A percentile compares a stretch with the other conserved stretches of the same genome.
These are phyloP conservation scores for Clangula hyemalis DNA, from an alignment of 2,797 vertebrate genomes.

Conservation along the genomic window DNA sequence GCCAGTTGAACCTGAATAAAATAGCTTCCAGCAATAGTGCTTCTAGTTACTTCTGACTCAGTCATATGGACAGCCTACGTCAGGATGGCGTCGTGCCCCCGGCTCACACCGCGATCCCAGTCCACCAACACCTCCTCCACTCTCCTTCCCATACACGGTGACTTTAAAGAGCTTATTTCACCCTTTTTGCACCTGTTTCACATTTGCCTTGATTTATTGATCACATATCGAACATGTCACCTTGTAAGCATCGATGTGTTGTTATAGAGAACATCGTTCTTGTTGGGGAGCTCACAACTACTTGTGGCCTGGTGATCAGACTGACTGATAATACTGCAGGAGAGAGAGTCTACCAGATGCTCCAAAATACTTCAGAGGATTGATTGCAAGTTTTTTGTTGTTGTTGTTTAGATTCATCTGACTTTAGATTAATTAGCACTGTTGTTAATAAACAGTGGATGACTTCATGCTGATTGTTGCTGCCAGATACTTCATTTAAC, in stretches of 20 bases:
- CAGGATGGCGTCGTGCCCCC: background rate
- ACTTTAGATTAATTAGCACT: constrained; percentile 24
- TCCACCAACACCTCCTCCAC: background rate
- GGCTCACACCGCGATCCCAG: background rate
- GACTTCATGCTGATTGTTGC: background rate
- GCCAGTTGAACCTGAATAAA: background rate
- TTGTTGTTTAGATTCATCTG: background rate
- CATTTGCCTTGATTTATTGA: background rate
- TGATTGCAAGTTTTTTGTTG: background rate
- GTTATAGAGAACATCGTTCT: background rate
- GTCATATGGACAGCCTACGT: background rate
- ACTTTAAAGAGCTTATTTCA: background rate
- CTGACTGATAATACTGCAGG: background rate
- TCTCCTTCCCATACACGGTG: background rate
- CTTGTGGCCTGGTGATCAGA: background rate
- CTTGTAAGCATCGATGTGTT: background rate
- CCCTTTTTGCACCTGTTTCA: background rate
- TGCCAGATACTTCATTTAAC: constrained; percentile 8
- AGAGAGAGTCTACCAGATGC: background rate
- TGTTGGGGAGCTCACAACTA: background rate
- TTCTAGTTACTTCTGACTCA: background rate
- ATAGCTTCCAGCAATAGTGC: background rate
- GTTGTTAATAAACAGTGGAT: constrained; percentile 14
- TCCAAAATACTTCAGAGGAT: background rate
- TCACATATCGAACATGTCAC: background rate